Evolutionary conservation across 1,140 invertebrate genomes (phyloP).

Genomic region (Pantala flavescens): DNA sequence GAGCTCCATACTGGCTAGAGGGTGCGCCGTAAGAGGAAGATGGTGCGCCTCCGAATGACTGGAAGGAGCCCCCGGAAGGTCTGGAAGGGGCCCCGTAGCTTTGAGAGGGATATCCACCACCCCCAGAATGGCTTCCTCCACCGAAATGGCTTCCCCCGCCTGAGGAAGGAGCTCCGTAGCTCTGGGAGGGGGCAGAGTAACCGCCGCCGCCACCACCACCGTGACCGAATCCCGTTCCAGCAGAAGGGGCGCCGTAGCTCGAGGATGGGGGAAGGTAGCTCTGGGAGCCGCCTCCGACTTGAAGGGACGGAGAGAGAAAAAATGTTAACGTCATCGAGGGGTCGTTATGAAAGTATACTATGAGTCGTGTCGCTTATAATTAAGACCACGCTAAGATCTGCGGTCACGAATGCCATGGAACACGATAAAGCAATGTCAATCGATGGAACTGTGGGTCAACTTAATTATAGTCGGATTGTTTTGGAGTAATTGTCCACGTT

Average conservation of each 20-base stretch:
- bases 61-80: conserved; percentile 15
- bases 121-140: conserved; percentile 29
- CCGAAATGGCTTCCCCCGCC: conserved; percentile 26
- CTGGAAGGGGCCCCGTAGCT: conserved; percentile 28
- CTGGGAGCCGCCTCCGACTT: not conserved
- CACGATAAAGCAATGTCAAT: no score
- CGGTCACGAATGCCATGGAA: no score
- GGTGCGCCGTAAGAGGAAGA: conserved; percentile 33
- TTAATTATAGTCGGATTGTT: no score
- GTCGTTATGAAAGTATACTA: no score
- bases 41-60: conserved; percentile 24
- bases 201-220: not conserved
- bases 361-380: no score
- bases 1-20: conserved; percentile 16
- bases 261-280: conserved; percentile 30
- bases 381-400: no score
- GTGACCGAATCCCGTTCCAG: conserved; percentile 16
- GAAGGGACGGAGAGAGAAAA: not conserved
- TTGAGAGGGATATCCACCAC: conserved; percentile 27
- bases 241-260: conserved; percentile 33
- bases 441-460: no score
- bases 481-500: no score
- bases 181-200: conserved; percentile 11
- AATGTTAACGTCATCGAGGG: no score
- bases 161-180: conserved; percentile 17